Evolutionary conservation across 2,113 vertebrate genomes (phyloP), one percentile per base, ranked within the genome.

Genomic region (Ptilorrhoa leucosticta): DNA sequence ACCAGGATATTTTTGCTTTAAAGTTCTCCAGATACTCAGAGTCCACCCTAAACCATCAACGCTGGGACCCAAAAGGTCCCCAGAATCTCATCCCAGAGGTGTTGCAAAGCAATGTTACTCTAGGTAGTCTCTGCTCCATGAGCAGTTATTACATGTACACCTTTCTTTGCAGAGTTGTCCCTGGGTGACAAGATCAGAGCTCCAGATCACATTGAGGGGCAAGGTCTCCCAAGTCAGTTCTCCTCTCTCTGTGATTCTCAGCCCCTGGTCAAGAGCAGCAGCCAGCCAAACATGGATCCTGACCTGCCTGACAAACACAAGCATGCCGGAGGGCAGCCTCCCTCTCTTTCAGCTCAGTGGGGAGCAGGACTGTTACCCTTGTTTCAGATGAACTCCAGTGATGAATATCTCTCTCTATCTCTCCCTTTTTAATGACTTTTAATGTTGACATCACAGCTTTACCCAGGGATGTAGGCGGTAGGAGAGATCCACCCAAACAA

Each of bases 121-220:
- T 5, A 70, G 28, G 35, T 28, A 70, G 31, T 44, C 63, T 82
- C 37, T 75, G 35, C 37, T 84, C 35, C 24, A 15, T 58, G 39
- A 45, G 30, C 26, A 83, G 39, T 13, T 48, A 17, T 48, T 47
- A 24, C 11, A 24, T 0, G 22, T 4, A 11, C 20, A 10, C 6
- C 8, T 39, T 76, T 60, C 61, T 64, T 86, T 23, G 14, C 1
- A 0, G 33, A 42, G 16, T 37, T 6, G 0, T 63, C 15, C 31
- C 11, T 54, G 15, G 7, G 30, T 76, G 27, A 60, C 47, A 35
- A 9, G 2, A 3, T 3, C 2, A 2, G 42, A 65, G n/a, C 18
- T 82, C 37, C 42, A 57, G 22, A 26, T 22, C 2, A 0, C n/a
- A 39, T 0, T 33, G 47, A 48, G 19, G 6, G 11, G 8, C 0